Evolutionary conservation across 2,888 invertebrate genomes (phyloP), one percentile per base, ranked within the genome.

Genomic region (Scrobipalpa atriplicella): DNA sequence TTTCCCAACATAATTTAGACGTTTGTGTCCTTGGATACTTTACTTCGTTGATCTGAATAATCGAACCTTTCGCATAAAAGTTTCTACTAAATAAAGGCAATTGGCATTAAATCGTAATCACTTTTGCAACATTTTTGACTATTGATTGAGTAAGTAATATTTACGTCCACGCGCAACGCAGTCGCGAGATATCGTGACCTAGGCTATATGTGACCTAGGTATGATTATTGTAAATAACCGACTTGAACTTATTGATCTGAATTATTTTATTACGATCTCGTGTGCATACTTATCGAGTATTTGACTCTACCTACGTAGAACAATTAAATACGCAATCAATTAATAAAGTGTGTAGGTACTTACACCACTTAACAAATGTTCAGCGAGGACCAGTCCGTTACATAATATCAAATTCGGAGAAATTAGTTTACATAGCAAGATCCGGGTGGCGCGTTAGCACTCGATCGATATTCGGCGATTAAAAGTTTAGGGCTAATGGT

Each of bases 391-490:
- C 77, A 70, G 84, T 78, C 70, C 54, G 72, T 87, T 87, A 83
- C 73, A 74, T 83, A 84, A 87, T 70, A 66, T 66, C 73, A 72
- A 75, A 77, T 80, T 77, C 77, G 80, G 79, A 79, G 82, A 83
- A 81, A 83, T 79, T 81, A 79, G 54, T 64, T 39, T 80, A 69
- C 66, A 47, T 18, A 60, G 41, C 39, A 16, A 68, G 66, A 71
- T 69, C 69, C 69, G 69, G 68, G 66, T 69, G 65, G 39, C 38
- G 7, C 41, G 21, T n/a, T n/a, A n/a, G 29, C 21, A 21, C 21
- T 29, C n/a, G n/a, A n/a, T n/a, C n/a, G n/a, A n/a, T 63, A 63
- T 63, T 63, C 51, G 47, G n/a, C 29, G 21, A 63, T 63, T 52
- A 62, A 13, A 6, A 10, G 29, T 36, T 41, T 41, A 60, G 38